A percentile compares a stretch with the other conserved stretches of the same genome.
phyloP scores from a whole-genome alignment of 2,888 invertebrate species.

The Orchesella flavescens region DNA sequence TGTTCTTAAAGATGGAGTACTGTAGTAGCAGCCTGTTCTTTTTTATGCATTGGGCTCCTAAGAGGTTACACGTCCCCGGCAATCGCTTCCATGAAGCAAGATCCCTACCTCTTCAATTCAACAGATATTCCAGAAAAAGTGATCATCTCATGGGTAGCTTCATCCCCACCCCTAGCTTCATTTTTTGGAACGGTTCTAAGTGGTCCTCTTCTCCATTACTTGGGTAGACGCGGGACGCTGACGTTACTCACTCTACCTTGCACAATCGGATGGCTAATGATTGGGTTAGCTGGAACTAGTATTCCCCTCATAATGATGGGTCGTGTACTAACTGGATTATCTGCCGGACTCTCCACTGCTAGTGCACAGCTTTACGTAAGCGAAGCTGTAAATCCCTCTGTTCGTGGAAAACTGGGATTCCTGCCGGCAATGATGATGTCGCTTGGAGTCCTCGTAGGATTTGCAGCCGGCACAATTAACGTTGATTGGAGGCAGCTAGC shows the following conservation, averaged over 20 bases:
- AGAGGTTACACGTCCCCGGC: constrained; percentile 88
- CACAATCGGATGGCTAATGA: constrained; percentile 82
- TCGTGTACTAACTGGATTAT: constrained; percentile 81
- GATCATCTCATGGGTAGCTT: constrained; percentile 81
- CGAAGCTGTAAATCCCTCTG: constrained; percentile 80
- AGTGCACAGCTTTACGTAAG: constrained; percentile 81
- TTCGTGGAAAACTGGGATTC: constrained; percentile 81
- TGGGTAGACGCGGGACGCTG: constrained; percentile 78
- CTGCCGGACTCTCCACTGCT: constrained; percentile 79
- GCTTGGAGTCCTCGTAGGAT: constrained; percentile 80
- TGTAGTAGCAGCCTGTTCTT: constrained; percentile 78
- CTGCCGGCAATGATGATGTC: constrained; percentile 81
- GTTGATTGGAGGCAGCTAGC: constrained; percentile 79
- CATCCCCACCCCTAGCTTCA: constrained; percentile 85
- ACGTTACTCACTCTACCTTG: constrained; percentile 77
- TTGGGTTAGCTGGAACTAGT: constrained; percentile 77
- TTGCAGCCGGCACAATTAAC: constrained; percentile 77
- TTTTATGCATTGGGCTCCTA: constrained; percentile 79
- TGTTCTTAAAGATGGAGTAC: constrained; percentile 74
- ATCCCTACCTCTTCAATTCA: constrained; percentile 73
- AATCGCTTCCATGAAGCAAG: constrained; percentile 78
- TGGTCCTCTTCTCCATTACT: constrained; percentile 79
- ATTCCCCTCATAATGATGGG: constrained; percentile 80
- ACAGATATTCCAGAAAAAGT: constrained; percentile 62
- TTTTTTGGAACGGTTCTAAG: constrained; percentile 84